Conservation (phyloP, 2,888 invertebrate genomes). For the Andrena bicolor region DNA sequence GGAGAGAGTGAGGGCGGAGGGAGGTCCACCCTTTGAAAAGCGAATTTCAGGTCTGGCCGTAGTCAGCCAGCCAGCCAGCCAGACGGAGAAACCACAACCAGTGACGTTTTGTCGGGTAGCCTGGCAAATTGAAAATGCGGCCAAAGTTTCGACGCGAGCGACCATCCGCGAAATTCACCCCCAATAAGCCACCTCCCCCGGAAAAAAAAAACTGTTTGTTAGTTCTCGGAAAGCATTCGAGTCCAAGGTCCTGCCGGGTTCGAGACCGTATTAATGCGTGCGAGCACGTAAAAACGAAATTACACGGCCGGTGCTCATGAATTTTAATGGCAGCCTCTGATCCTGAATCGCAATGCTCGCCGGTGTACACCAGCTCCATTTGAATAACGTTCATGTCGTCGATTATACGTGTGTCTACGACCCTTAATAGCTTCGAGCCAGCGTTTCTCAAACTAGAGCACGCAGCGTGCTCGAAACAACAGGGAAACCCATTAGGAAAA, state of each 20-base stretch:
- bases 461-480: background rate
- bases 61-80: constrained; percentile 36
- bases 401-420: constrained; percentile 50
- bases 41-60: constrained; percentile 50
- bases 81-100: constrained; percentile 55
- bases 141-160: constrained; percentile 31
- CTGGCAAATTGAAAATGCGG: constrained; percentile 57
- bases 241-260: background rate
- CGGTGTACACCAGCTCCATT: constrained; percentile 39
- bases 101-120: constrained; percentile 51
- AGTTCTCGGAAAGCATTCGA: background rate
- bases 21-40: constrained; percentile 54
- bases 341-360: constrained; percentile 51
- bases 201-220: constrained; percentile 4
- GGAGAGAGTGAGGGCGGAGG: background rate
- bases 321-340: constrained; percentile 48
- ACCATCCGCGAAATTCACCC: constrained; percentile 1
- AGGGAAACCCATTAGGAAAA: background rate
- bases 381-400: constrained; percentile 52
- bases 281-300: constrained; percentile 52
- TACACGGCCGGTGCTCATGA: constrained; percentile 47
- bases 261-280: constrained; percentile 22
- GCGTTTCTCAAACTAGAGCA: constrained; percentile 15
- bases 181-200: background rate
- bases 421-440: constrained; percentile 27